Conservation (phyloP, 2,797 vertebrate species). For the Betta splendens region DNA sequence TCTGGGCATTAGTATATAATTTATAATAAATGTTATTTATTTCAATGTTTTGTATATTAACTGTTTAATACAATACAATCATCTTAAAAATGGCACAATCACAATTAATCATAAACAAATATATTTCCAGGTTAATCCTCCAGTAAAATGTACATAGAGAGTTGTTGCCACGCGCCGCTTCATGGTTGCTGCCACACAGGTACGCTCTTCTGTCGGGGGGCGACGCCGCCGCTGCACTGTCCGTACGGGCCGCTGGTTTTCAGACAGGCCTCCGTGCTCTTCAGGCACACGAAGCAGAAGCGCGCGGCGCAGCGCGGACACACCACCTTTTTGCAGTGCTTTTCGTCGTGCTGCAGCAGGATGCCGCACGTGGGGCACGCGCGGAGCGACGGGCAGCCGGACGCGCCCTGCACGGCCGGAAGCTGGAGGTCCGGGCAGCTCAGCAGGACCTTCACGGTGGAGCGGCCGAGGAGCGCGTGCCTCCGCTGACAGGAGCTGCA, state of each 20-base stretch:
- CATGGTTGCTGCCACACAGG: neutral
- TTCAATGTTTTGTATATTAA: too few relatives aligned
- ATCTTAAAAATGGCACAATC: too few relatives aligned
- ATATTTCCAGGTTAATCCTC: too few relatives aligned
- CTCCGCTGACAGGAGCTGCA: slow-evolving; percentile 66
- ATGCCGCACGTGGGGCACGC: slow-evolving; percentile 42
- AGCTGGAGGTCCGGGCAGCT: slow-evolving; percentile 36
- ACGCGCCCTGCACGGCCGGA: slow-evolving; percentile 19
- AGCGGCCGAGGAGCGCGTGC: slow-evolving; percentile 31
- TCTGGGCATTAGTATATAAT: too few relatives aligned
- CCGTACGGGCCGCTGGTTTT: neutral
- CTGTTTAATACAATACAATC: too few relatives aligned
- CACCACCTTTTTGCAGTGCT: slow-evolving; percentile 6
- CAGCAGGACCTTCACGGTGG: slow-evolving; percentile 20
- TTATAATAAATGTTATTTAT: too few relatives aligned
- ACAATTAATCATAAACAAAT: too few relatives aligned
- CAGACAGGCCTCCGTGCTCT: slow-evolving; percentile 5
- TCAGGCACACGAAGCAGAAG: slow-evolving; percentile 68
- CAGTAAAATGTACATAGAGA: too few relatives aligned
- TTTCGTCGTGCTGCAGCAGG: slow-evolving; percentile 35
- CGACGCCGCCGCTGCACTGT: neutral
- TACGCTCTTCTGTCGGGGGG: neutral
- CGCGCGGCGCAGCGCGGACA: slow-evolving; percentile 33
- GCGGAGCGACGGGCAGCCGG: slow-evolving; percentile 6
- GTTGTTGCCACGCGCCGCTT: too few relatives aligned